phyloP scores from a whole-genome alignment of 2,888 invertebrate species.

The Malthinus flaveolus region DNA sequence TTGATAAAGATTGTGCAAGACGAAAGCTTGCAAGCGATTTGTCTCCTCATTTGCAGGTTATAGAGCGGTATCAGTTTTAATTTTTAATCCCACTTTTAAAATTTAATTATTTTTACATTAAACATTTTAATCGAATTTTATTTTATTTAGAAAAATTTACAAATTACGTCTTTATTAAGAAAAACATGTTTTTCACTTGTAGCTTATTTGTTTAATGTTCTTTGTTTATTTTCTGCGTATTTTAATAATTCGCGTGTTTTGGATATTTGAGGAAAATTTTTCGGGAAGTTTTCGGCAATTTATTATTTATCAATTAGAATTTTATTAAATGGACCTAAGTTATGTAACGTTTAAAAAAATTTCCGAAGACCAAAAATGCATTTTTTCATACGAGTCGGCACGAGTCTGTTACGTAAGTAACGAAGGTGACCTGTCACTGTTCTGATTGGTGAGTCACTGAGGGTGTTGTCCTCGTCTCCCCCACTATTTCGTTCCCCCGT shows the following conservation, averaged over 20 bases:
- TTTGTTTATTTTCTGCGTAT: slow-evolving; percentile 26
- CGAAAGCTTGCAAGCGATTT: too few species aligned
- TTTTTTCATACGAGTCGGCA: slow-evolving; percentile 35
- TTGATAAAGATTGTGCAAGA: too few species aligned
- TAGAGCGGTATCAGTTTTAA: too few species aligned
- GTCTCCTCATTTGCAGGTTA: too few species aligned
- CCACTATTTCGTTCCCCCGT: slow-evolving; percentile 40
- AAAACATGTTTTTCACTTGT: slow-evolving; percentile 21
- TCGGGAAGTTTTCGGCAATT: slow-evolving; percentile 6
- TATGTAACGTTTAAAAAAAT: slow-evolving; percentile 31
- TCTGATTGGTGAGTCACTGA: slow-evolving; percentile 58
- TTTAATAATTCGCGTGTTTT: slow-evolving; percentile 15
- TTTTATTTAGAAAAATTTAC: too few species aligned
- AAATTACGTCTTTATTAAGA: slow-evolving; percentile 2
- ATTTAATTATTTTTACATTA: too few species aligned
- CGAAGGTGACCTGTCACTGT: slow-evolving; percentile 58
- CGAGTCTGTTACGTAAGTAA: slow-evolving; percentile 49
- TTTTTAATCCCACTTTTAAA: too few species aligned
- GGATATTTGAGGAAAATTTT: slow-evolving; percentile 2
- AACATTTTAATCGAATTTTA: too few species aligned
- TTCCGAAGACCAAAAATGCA: slow-evolving; percentile 34
- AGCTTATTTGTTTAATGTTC: slow-evolving; percentile 10
- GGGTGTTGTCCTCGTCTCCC: slow-evolving; percentile 57
- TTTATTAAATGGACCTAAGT: slow-evolving; percentile 19
- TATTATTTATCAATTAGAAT: slow-evolving; percentile 8